Evolutionary conservation across 2,797 vertebrate species (phyloP), one percentile per base, ranked within the genome.

Genomic region (Coreius guichenoti): DNA sequence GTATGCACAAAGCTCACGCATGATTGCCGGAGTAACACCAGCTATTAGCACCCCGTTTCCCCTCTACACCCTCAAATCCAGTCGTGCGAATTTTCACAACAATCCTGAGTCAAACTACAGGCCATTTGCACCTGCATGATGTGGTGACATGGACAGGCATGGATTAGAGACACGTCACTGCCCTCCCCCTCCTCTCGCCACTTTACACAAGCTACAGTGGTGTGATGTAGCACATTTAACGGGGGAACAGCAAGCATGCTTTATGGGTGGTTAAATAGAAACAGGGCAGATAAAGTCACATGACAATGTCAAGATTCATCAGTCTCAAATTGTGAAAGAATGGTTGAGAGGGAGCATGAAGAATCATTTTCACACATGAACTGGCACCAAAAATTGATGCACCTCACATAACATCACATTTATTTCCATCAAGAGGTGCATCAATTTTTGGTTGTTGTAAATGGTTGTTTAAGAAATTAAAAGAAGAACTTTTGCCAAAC

Each of bases 111-210:
- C 29, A 58, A 65, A 83, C 47, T 76, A 43, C 29, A 74, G n/a
- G 33, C 19, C 56, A 23, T 31, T 82, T 54, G 73, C 21, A 75
- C 29, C 72, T 86, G 17, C 21, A 8, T 58, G 76, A 39, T 49
- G 16, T 47, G 39, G 31, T 68, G 83, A 82, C 12, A 84, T 33
- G 43, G 61, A 29, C 56, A 47, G 72, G n/a, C 47, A 45, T 49
- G 58, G 83, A 87, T 83, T 83, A 86, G 54, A 83, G 76, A 75
- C 73, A 76, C 9, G 83, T 36, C 31, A n/a, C 61, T 77, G 33
- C 14, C 23, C n/a, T 31, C 67, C 49, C 33, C 47, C 21, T 51
- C 9, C 31, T n/a, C 45, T n/a, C 2, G 12, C 21, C 14, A 1
- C 47, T 70, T 51, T 43, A 69, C 63, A 39, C 65, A n/a, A 36